Evolutionary conservation across 2,113 vertebrate species (phyloP).

Genomic region (Cryptotis parvus): DNA sequence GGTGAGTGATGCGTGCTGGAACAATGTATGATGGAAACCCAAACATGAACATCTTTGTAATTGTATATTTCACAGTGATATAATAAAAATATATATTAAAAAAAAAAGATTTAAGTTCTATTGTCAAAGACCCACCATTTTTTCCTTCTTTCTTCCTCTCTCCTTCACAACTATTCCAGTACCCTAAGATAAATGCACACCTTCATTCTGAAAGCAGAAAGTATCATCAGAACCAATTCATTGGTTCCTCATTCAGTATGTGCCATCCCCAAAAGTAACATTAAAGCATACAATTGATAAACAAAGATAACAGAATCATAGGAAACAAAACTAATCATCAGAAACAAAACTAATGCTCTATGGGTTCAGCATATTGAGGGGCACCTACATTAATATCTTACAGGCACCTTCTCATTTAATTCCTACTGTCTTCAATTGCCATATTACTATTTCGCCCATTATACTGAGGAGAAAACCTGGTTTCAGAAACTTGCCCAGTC

Average conservation of each 20-base stretch:
- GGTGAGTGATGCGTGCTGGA: too few relatives aligned
- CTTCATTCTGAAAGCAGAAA: not conserved
- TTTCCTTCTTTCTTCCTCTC: not conserved
- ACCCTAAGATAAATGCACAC: not conserved
- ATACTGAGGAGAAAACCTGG: conserved; percentile 21
- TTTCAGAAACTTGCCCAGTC: not conserved
- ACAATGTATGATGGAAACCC: too few relatives aligned
- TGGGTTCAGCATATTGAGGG: not conserved
- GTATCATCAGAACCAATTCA: not conserved
- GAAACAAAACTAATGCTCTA: not conserved
- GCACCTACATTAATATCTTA: not conserved
- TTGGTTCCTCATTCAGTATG: not conserved
- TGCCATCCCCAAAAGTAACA: not conserved
- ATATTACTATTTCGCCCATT: conserved; percentile 4
- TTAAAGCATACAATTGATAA: not conserved
- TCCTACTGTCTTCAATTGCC: not conserved
- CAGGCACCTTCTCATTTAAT: not conserved
- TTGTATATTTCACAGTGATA: too few relatives aligned
- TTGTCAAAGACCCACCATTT: too few relatives aligned
- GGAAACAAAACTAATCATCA: not conserved
- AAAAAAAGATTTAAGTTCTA: too few relatives aligned
- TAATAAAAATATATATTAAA: too few relatives aligned
- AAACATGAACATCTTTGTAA: too few relatives aligned
- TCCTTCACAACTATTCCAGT: not conserved
- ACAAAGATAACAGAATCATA: not conserved